Conservation (phyloP, 2,888 invertebrate species). For the Suillia variegata region DNA sequence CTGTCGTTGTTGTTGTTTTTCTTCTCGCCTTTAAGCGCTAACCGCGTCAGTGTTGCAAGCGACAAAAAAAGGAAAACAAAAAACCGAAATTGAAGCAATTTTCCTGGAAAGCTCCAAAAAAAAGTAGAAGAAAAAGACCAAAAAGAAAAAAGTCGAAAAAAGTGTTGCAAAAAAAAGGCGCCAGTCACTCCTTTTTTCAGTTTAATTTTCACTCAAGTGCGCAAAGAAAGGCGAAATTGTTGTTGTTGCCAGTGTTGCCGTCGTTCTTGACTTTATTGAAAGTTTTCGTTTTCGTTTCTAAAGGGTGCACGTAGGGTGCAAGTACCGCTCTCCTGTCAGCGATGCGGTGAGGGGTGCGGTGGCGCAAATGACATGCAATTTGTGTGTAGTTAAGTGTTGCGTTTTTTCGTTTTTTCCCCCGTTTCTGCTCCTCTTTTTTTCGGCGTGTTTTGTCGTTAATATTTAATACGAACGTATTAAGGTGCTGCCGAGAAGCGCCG, state of each 20-base stretch:
- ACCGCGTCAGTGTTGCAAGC: not conserved
- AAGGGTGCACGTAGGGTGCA: too few species aligned
- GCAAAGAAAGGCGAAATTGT: too few species aligned
- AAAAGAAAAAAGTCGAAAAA: not conserved
- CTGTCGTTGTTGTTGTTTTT: not conserved
- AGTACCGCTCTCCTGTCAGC: too few species aligned
- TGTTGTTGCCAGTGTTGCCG: too few species aligned
- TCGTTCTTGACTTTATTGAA: too few species aligned
- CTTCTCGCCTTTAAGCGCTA: too few species aligned
- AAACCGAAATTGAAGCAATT: not conserved
- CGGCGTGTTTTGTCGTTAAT: too few species aligned
- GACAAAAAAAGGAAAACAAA: not conserved
- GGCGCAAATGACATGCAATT: conserved; percentile 2
- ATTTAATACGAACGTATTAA: not conserved
- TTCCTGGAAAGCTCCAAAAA: not conserved
- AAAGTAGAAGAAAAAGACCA: not conserved
- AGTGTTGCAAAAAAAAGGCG: not conserved
- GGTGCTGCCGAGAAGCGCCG: not conserved
- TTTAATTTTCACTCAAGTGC: too few species aligned
- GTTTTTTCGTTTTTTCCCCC: not conserved
- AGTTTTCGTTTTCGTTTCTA: too few species aligned
- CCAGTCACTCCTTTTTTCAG: too few species aligned
- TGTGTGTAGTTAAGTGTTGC: conserved; percentile 3
- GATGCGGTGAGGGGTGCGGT: too few species aligned
- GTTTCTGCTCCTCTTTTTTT: too few species aligned